Conservation (phyloP, 2,113 vertebrate species). For the Mirounga angustirostris region DNA sequence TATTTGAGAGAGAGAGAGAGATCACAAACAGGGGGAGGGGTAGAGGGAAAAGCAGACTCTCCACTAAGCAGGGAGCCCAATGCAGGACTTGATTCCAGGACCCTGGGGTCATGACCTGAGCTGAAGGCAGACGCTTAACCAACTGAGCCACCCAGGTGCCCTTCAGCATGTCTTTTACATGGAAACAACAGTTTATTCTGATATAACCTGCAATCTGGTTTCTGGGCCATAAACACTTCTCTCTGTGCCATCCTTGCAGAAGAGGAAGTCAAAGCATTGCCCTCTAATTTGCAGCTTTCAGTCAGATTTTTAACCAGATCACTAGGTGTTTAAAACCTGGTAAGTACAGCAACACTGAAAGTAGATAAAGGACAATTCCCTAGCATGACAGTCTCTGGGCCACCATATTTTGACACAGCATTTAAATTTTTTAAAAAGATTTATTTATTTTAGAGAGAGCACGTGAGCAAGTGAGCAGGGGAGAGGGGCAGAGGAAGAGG, state of each 20-base stretch:
- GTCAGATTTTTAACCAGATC: background rate
- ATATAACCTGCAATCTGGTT: background rate
- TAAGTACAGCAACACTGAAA: background rate
- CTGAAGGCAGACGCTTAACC: too few relatives aligned
- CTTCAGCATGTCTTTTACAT: background rate
- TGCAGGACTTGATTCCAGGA: too few relatives aligned
- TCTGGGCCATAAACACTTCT: background rate
- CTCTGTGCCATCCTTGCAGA: background rate
- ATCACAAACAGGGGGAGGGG: too few relatives aligned
- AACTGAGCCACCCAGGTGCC: too few relatives aligned
- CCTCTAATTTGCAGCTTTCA: background rate
- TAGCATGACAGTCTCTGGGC: background rate
- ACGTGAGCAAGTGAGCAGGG: background rate
- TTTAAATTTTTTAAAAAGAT: background rate
- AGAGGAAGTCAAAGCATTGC: background rate
- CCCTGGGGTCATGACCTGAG: too few relatives aligned
- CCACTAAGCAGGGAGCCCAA: too few relatives aligned
- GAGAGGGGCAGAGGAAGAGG: too few relatives aligned
- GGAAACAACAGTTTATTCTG: conserved; percentile 12
- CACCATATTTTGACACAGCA: background rate
- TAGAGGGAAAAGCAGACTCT: too few relatives aligned
- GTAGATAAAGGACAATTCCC: background rate
- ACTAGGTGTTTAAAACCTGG: background rate
- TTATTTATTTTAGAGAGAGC: too few relatives aligned
- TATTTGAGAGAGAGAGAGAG: too few relatives aligned